Percentiles rank a stretch among this genome's conserved stretches.
Conservation (phyloP, 35 echinoderm and acorn worm species). For the Lytechinus pictus region DNA sequence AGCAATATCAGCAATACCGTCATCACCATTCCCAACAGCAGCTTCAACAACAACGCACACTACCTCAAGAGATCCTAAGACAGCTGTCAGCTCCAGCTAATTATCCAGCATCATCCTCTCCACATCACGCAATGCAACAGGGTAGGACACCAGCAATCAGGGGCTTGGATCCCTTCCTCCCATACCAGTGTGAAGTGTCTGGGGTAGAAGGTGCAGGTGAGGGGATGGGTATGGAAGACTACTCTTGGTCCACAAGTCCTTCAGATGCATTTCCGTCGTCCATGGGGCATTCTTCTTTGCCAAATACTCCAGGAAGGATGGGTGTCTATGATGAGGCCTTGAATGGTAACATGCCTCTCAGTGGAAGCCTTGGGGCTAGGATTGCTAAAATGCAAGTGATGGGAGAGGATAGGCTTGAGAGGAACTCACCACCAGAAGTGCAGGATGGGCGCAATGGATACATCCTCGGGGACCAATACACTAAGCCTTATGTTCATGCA, state of each 20-base stretch:
- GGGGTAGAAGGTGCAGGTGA: conserved; percentile 57
- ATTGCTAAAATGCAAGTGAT: conserved; percentile 47
- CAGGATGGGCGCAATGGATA: conserved; percentile 56
- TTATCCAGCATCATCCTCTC: not conserved
- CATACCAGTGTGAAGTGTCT: conserved; percentile 51
- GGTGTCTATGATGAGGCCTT: not conserved
- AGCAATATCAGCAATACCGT: conserved; percentile 46
- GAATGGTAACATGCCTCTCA: conserved; percentile 21
- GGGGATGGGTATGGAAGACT: conserved; percentile 60
- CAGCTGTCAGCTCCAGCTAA: conserved; percentile 33
- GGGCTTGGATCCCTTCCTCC: not conserved
- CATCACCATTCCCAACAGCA: conserved; percentile 29
- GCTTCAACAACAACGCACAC: conserved; percentile 36
- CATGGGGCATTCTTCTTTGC: conserved; percentile 33
- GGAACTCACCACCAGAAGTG: not conserved
- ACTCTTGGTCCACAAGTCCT: conserved; percentile 28
- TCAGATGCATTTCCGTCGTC: conserved; percentile 17
- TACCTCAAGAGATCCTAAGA: conserved; percentile 31
- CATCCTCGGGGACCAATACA: conserved; percentile 63
- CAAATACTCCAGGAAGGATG: not conserved
- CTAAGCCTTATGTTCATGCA: conserved; percentile 85
- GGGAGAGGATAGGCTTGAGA: conserved; percentile 43
- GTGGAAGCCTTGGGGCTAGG: not conserved
- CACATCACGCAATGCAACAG: not conserved
- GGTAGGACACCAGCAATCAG: not conserved